phyloP scores from a whole-genome alignment of 2,797 vertebrate genomes.

The Xenentodon cancila region DNA sequence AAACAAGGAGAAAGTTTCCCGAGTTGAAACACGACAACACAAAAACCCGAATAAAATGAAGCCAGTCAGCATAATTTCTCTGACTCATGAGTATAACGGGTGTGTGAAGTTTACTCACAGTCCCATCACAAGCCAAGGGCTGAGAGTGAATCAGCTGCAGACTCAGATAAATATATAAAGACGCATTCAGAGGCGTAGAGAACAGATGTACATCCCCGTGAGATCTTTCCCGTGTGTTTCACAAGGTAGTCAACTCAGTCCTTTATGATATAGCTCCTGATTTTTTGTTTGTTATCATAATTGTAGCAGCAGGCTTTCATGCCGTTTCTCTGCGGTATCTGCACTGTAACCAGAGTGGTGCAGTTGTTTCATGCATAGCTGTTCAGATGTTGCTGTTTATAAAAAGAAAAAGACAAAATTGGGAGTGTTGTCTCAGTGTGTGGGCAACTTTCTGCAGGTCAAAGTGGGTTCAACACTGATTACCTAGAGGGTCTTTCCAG shows the following conservation, averaged over 20 bases:
- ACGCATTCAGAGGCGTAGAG: constrained; percentile 22
- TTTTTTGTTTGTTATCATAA: no score
- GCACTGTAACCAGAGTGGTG: no score
- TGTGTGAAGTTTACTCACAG: constrained; percentile 58
- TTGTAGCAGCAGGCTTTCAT: no score
- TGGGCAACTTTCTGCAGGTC: constrained; percentile 14
- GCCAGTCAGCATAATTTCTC: constrained; percentile 13
- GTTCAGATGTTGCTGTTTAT: no score
- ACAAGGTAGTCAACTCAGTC: no score
- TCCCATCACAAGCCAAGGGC: constrained; percentile 43
- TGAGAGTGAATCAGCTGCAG: constrained; percentile 43
- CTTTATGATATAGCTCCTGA: no score
- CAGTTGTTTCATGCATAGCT: background rate
- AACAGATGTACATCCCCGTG: constrained; percentile 9
- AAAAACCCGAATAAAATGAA: constrained; percentile 6
- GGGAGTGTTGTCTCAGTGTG: constrained; percentile 6
- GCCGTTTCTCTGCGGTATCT: no score
- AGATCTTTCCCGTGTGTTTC: background rate
- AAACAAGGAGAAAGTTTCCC: background rate
- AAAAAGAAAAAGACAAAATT: background rate
- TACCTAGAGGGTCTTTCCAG: background rate
- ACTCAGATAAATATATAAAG: constrained; percentile 49
- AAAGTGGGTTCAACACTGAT: background rate
- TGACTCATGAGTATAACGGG: constrained; percentile 36
- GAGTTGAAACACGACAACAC: constrained; percentile 16